Base-by-base conservation (phyloP, 2,797 vertebrate genomes). In the Sebastes vulpes region DNA sequence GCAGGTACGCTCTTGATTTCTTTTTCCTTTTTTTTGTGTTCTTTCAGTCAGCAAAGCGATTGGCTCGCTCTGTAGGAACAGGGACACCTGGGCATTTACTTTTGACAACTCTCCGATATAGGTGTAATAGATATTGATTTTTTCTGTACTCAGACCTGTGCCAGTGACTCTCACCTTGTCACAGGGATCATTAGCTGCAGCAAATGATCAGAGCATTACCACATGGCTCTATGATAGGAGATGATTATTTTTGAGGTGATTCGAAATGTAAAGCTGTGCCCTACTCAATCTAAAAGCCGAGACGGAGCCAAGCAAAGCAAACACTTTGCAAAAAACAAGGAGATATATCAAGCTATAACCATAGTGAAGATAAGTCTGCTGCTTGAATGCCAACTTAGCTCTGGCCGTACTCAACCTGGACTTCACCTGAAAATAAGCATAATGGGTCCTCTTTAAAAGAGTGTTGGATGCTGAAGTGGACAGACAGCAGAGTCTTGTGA, bases 51-150 rank as follows among this genome's bases (percentile, higher is more conserved):
- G 80, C 81, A 92, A 88, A 91, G 79, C 7, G 48, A 84, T 75
- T 76, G 92, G 84, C 85, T 93, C 91, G 85, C 42, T 56, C 28
- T n/a, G 63, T 35, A 80, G 46, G 75, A 88, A 87, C 58, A 81
- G 58, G 87, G 78, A 90, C 86, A 89, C 78, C 83, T 89, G 84
- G 76, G 77, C 66, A 82, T 95, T 89, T 85, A 86, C 69, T 89
- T 91, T 78, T 89, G 93, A 93, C 92, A 94, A 84, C 84, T 94
- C 86, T 93, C 86, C 88, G 12, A 95, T 95, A 92, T 50, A 74
- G 84, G 90, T 93, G 87, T 95, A 96, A 95, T 95, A 93, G 92
- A 95, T 95, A 95, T 95, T 76, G 94, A 95, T 95, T 94, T 94
- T 86, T 80, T 38, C 82, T 70, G 69, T 71, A 72, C 77, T 75